Conservation (phyloP, 2,797 vertebrate genomes). For the Atherinosoma microstoma region DNA sequence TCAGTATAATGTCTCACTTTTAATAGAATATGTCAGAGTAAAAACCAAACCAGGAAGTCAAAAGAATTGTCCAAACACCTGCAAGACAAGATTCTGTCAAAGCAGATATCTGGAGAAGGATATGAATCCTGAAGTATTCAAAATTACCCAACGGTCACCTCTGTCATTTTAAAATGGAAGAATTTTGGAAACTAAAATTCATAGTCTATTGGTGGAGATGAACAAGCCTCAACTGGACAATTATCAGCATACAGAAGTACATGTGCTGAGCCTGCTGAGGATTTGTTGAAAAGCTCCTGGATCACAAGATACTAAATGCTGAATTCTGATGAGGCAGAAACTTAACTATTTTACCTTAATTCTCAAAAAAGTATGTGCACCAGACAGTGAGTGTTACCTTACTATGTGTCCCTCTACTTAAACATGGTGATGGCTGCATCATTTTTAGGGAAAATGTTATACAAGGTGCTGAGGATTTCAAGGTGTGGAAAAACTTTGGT, state of each 20-base stretch:
- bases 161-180: too few relatives aligned
- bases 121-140: too few relatives aligned
- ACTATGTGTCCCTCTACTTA: neutral
- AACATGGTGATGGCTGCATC: neutral
- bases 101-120: neutral
- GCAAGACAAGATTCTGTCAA: neutral
- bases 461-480: neutral
- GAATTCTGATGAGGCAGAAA: neutral
- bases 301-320: neutral
- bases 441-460: neutral
- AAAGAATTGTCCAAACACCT: neutral
- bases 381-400: too few relatives aligned
- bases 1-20: too few relatives aligned
- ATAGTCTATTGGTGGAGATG: too few relatives aligned
- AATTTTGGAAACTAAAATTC: too few relatives aligned
- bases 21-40: too few relatives aligned
- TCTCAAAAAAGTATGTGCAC: neutral
- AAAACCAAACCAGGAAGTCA: neutral
- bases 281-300: too few relatives aligned
- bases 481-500: neutral
- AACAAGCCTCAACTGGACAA: too few relatives aligned
- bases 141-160: too few relatives aligned
- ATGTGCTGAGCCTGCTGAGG: too few relatives aligned
- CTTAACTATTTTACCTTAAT: neutral
- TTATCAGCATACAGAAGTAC: too few relatives aligned